Conservation (phyloP, 1,140 invertebrate genomes). For the Andricus grossulariae region DNA sequence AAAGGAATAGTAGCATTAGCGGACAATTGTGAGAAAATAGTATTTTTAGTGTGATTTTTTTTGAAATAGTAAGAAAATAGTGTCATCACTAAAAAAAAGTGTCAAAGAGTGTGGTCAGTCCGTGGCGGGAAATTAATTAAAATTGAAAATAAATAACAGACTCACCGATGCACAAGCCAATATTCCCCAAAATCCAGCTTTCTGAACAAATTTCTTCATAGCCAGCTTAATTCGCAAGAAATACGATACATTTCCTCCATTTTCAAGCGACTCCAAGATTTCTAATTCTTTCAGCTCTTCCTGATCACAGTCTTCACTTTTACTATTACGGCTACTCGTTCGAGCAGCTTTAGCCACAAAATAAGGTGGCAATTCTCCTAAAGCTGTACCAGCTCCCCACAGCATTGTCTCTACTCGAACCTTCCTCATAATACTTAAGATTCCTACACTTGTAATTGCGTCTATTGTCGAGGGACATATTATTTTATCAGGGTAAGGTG, state of each 20-base stretch:
- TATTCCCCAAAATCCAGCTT: conserved; percentile 98
- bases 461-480: conserved; percentile 84
- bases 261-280: conserved; percentile 81
- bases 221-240: conserved; percentile 88
- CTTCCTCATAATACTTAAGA: conserved; percentile 96
- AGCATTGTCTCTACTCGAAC: conserved; percentile 97
- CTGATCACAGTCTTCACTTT: conserved; percentile 76
- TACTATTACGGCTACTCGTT: conserved; percentile 79
- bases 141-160: conserved; percentile 53
- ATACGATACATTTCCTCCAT: conserved; percentile 79
- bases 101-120: no score
- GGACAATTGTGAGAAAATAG: no score
- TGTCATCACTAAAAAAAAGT: no score
- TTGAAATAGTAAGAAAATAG: no score
- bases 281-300: conserved; percentile 88
- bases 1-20: no score
- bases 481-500: conserved; percentile 93
- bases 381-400: conserved; percentile 98
- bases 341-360: conserved; percentile 98
- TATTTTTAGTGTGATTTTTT: no score
- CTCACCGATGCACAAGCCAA: conserved; percentile 95
- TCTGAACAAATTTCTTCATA: conserved; percentile 95
- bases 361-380: conserved; percentile 97
- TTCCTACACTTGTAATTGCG: conserved; percentile 79
- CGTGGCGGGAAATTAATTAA: background rate